These are phyloP conservation scores for Gryllus bimaculatus DNA, from an alignment of 1,140 invertebrate species.

Conservation along the genomic window DNA sequence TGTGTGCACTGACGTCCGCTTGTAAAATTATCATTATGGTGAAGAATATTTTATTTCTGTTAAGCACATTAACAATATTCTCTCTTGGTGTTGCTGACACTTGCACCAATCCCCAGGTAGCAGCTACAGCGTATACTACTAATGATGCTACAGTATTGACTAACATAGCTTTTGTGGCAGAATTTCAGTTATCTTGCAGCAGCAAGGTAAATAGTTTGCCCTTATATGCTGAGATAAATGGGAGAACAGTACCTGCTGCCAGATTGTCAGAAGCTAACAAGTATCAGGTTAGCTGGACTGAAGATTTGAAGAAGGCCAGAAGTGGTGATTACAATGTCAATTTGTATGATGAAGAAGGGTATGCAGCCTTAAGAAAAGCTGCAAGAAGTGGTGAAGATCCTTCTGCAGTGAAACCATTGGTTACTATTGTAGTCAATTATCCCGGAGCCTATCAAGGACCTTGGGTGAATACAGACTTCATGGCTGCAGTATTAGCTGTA, in stretches of 20 bases:
- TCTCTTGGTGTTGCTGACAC: constrained; percentile 28
- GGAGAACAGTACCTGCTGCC: constrained; percentile 68
- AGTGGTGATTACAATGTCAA: constrained; percentile 72
- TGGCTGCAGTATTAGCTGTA: constrained; percentile 68
- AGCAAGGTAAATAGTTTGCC: constrained; percentile 52
- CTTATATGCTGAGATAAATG: constrained; percentile 78
- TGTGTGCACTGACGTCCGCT: too few species aligned
- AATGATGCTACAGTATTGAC: constrained; percentile 82
- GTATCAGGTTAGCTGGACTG: constrained; percentile 86
- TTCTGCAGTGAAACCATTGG: constrained; percentile 57
- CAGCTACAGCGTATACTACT: constrained; percentile 69
- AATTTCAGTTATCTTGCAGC: constrained; percentile 60
- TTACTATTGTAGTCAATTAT: constrained; percentile 65
- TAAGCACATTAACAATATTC: constrained; percentile 17
- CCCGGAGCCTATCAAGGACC: constrained; percentile 83
- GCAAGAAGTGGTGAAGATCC: constrained; percentile 55
- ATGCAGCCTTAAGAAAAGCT: constrained; percentile 67
- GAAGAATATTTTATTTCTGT: not conserved
- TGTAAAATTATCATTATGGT: not conserved
- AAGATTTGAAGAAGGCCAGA: constrained; percentile 68
- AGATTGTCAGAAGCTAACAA: constrained; percentile 57
- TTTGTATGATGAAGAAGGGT: constrained; percentile 85
- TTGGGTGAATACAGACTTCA: constrained; percentile 83
- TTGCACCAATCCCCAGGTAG: constrained; percentile 53
- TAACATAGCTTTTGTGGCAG: constrained; percentile 67